Percentiles rank a stretch among this genome's conserved stretches.
Conservation (phyloP, 2,888 invertebrate species). For the Drosophila mimetica region DNA sequence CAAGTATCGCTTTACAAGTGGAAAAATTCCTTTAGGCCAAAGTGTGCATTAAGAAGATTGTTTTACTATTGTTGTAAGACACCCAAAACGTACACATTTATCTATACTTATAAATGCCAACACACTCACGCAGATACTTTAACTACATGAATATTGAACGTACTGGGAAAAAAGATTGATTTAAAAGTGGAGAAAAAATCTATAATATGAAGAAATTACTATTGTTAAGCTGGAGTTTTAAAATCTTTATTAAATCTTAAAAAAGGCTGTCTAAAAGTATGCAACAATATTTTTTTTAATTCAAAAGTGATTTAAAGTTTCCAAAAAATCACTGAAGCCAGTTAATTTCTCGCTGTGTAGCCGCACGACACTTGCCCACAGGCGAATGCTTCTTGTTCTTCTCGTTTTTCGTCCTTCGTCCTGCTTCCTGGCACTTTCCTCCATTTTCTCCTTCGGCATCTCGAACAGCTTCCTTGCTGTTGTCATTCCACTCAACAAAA, state of each 20-base stretch:
- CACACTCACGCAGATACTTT: slow-evolving; percentile 48
- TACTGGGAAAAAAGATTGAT: slow-evolving; percentile 30
- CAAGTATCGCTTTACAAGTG: slow-evolving; percentile 71
- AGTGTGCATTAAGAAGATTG: slow-evolving; percentile 81
- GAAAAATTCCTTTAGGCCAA: slow-evolving; percentile 80
- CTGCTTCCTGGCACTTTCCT: slow-evolving; percentile 30
- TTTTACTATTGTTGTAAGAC: slow-evolving; percentile 78
- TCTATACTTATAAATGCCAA: slow-evolving; percentile 35
- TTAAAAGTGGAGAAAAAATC: too few relatives aligned
- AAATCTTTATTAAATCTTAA: too few relatives aligned
- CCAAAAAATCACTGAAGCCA: too few relatives aligned
- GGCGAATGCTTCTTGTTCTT: slow-evolving; percentile 39
- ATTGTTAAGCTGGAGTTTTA: too few relatives aligned
- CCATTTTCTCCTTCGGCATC: slow-evolving; percentile 16
- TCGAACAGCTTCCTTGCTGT: slow-evolving; percentile 36
- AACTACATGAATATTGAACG: slow-evolving; percentile 61
- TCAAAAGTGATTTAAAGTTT: too few relatives aligned
- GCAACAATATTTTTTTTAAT: not conserved
- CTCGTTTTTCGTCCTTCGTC: slow-evolving; percentile 25
- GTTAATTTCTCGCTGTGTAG: slow-evolving; percentile 11
- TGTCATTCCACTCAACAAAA: slow-evolving; percentile 76
- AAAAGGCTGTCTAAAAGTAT: too few relatives aligned
- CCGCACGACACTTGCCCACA: slow-evolving; percentile 58
- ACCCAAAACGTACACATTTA: slow-evolving; percentile 46
- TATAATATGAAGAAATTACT: too few relatives aligned